A percentile compares a stretch with the other conserved stretches of the same genome.
Evolutionary conservation across 2,797 vertebrate genomes (phyloP).

Genomic region (Chrysocyon brachyurus): DNA sequence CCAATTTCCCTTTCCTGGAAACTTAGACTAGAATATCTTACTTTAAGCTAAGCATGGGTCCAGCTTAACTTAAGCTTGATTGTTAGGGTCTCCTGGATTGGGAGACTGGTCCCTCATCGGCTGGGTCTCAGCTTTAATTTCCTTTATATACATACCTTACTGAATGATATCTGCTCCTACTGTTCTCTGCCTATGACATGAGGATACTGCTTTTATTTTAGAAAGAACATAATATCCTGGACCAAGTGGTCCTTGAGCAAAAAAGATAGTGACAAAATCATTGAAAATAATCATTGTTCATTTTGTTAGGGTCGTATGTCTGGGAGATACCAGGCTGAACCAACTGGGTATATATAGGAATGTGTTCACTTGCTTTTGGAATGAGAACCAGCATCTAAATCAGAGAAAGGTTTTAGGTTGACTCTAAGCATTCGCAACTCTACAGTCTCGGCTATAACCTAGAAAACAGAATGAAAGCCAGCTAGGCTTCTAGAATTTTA

Average conservation of each 20-base stretch:
- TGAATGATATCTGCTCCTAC: not conserved
- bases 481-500: constrained; percentile 7
- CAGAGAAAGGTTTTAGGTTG: not conserved
- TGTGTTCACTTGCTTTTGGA: not conserved
- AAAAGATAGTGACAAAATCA: not conserved
- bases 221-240: constrained; percentile 30
- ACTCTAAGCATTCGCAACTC: not conserved
- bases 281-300: not conserved
- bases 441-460: not conserved
- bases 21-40: constrained; percentile 10
- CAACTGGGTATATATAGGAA: not conserved
- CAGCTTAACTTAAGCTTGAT: not conserved
- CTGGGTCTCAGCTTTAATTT: not conserved
- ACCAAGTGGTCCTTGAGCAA: not conserved
- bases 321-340: not conserved
- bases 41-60: constrained; percentile 2
- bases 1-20: not conserved
- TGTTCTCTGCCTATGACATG: not conserved
- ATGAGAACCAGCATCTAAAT: not conserved
- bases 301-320: not conserved
- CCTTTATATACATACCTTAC: not conserved
- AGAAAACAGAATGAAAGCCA: constrained; percentile 51
- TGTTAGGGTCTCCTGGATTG: not conserved
- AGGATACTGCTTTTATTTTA: constrained; percentile 36
- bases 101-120: not conserved